phyloP scores from a whole-genome alignment of 2,113 vertebrate genomes.

The Dryoscopus gambensis region DNA sequence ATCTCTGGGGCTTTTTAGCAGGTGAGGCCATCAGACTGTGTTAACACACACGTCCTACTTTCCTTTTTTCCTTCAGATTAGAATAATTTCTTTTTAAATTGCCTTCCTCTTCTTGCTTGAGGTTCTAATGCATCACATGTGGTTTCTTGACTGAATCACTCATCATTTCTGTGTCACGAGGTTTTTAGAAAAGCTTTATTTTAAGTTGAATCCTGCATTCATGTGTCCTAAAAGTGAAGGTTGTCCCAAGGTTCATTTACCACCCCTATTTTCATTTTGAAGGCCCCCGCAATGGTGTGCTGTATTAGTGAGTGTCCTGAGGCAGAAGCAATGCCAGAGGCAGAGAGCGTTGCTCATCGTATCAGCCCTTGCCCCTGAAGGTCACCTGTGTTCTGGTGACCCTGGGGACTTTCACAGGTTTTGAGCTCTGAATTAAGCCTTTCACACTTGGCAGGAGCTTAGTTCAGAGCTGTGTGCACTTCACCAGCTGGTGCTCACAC shows the following conservation, averaged over 20 bases:
- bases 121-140: neutral
- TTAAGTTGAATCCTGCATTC: neutral
- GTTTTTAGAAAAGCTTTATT: neutral
- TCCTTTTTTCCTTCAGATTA: neutral
- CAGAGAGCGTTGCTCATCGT: neutral
- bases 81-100: neutral
- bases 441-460: neutral
- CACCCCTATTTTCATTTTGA: neutral
- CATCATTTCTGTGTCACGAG: neutral
- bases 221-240: neutral
- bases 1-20: neutral
- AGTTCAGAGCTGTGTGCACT: neutral
- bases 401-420: neutral
- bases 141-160: neutral
- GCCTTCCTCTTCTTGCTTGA: neutral
- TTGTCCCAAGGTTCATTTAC: neutral
- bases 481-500: neutral
- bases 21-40: neutral
- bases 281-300: neutral
- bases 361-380: neutral
- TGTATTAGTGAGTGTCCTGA: neutral
- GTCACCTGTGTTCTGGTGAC: neutral
- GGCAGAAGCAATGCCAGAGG: neutral
- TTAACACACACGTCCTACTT: neutral
- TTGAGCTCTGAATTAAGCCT: neutral